A percentile compares a stretch with the other conserved stretches of the same genome.
Conservation (phyloP, 2,113 vertebrate species). For the Corythaixoides concolor region DNA sequence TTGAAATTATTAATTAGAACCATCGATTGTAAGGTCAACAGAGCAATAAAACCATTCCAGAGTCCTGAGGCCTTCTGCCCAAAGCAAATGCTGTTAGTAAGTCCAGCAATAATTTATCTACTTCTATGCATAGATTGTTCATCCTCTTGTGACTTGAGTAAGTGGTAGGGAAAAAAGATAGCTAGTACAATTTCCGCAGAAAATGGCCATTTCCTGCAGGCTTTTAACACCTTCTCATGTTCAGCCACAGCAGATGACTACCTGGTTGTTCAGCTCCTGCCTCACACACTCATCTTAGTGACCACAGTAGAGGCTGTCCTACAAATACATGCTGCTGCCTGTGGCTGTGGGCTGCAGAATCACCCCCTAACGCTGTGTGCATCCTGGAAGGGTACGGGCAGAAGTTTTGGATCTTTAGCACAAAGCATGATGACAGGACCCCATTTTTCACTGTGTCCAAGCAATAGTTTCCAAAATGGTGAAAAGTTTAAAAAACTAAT, state of each 20-base stretch:
- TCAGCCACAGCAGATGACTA: not conserved
- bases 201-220: not conserved
- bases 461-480: not conserved
- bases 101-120: slow-evolving; percentile 6
- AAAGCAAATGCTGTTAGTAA: not conserved
- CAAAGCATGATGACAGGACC: not conserved
- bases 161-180: not conserved
- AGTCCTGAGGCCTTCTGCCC: not conserved
- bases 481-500: not conserved
- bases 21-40: not conserved
- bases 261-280: not conserved
- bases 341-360: not conserved
- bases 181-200: not conserved
- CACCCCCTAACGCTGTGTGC: not conserved
- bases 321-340: not conserved
- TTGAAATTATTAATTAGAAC: slow-evolving; percentile 39
- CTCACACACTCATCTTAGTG: not conserved
- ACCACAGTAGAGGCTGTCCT: not conserved
- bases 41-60: slow-evolving; percentile 3
- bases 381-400: not conserved
- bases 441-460: not conserved
- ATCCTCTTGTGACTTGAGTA: not conserved
- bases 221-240: not conserved
- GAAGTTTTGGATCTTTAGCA: not conserved
- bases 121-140: not conserved